Evolutionary conservation across 1,140 invertebrate genomes (phyloP), one percentile per base, ranked within the genome.

Genomic region (Drosophila repleta): DNA sequence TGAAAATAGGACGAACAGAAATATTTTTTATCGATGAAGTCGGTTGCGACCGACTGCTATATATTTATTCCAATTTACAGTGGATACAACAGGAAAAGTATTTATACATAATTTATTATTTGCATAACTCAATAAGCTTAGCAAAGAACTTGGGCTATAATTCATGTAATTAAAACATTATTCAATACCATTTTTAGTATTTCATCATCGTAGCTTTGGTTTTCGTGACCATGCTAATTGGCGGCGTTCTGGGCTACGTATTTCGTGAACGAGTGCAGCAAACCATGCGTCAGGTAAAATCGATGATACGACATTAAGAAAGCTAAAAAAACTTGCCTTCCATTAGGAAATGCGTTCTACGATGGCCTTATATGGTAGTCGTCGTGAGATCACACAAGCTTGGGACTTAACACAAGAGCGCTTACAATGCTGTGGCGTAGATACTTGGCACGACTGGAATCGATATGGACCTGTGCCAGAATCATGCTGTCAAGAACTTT

Each of bases 161-260:
- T n/a, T n/a, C n/a, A n/a, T n/a, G n/a, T n/a, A n/a, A n/a, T n/a
- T n/a, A n/a, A n/a, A n/a, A n/a, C n/a, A n/a, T n/a, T n/a, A n/a
- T n/a, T n/a, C n/a, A n/a, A n/a, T n/a, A n/a, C n/a, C n/a, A n/a
- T n/a, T n/a, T n/a, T n/a, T n/a, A 97, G 96, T 98, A 98, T 91
- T 97, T 97, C 91, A 96, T 97, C 77, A 93, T 97, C n/a, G 93
- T 98, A 21, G 95, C 97, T 76, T 93, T 97, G 63, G 94, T 98
- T 57, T 97, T 97, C 91, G 95, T 98, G 58, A 96, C 95, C 53
- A 96, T 98, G 94, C 92, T 98, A 68, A 95, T 98, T 74, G 97
- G 97, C 18, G 97, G 97, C 15, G 96, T 98, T 56, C 92, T 98
- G 41, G 96, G 96, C 21, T 98, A 97, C 84, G 96, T 98, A 35